Evolutionary conservation across 2,888 invertebrate species (phyloP).

Genomic region (Strigamia crassipes): DNA sequence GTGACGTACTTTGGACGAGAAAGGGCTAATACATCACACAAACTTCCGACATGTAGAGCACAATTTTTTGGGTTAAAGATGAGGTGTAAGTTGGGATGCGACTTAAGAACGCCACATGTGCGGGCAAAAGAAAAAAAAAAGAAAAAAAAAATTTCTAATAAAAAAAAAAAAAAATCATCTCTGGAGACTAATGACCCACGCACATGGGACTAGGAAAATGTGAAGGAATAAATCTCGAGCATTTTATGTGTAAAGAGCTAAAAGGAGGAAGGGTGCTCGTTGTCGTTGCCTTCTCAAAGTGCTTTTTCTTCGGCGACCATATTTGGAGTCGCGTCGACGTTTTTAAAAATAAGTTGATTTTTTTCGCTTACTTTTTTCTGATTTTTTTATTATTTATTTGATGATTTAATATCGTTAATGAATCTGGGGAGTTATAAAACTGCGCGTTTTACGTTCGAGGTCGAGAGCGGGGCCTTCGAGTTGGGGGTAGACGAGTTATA

Average conservation of each 20-base stretch:
- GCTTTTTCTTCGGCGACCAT: neutral
- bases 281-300: neutral
- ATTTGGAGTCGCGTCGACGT: slow-evolving; percentile 1
- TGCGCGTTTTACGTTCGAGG: neutral
- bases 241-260: neutral
- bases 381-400: neutral
- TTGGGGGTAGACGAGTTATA: slow-evolving; percentile 18
- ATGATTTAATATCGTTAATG: slow-evolving; percentile 16
- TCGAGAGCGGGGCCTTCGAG: slow-evolving; percentile 21
- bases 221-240: neutral
- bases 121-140: neutral
- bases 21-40: neutral
- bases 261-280: neutral
- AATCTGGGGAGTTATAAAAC: slow-evolving; percentile 16
- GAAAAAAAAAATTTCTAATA: neutral
- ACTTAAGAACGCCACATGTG: neutral
- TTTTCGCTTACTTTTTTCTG: neutral
- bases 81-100: neutral
- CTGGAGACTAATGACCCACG: slow-evolving; percentile 5
- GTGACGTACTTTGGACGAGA: slow-evolving; percentile 3
- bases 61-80: neutral
- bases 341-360: neutral
- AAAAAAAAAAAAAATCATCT: neutral
- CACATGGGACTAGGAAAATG: neutral
- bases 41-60: neutral